Evolutionary conservation across 2,888 invertebrate genomes (phyloP).

Genomic region (Athalia circularis): DNA sequence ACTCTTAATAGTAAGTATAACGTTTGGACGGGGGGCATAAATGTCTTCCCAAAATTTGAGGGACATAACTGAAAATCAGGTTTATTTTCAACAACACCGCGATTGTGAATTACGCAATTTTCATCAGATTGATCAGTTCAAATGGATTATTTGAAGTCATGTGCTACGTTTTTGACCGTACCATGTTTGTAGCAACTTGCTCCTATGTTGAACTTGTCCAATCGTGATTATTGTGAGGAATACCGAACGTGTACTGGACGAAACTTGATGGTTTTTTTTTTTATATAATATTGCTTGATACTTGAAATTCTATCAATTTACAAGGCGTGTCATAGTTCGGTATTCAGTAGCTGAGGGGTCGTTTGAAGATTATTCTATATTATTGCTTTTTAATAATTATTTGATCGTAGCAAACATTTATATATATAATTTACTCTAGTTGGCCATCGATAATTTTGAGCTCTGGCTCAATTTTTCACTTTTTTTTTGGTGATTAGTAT

Average conservation of each 20-base stretch:
- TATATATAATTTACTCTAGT: slow-evolving; percentile 10
- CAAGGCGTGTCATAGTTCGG: slow-evolving; percentile 11
- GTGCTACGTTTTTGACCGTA: not conserved
- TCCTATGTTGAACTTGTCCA: not conserved
- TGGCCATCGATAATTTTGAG: not conserved
- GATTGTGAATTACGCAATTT: slow-evolving; percentile 15
- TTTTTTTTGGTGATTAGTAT: not conserved
- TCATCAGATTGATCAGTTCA: not conserved
- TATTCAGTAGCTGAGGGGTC: slow-evolving; percentile 11
- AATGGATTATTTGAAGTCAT: slow-evolving; percentile 1
- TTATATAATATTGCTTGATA: slow-evolving; percentile 6
- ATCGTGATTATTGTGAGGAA: slow-evolving; percentile 13
- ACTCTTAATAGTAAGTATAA: slow-evolving; percentile 20
- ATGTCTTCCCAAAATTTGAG: slow-evolving; percentile 13
- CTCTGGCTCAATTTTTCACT: not conserved
- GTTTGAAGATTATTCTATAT: slow-evolving; percentile 3
- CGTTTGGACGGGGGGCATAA: slow-evolving; percentile 38
- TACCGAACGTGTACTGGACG: not conserved
- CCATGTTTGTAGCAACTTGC: not conserved
- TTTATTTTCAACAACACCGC: not conserved
- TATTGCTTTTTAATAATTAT: slow-evolving; percentile 32
- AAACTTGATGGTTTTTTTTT: not conserved
- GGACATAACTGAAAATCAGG: slow-evolving; percentile 1
- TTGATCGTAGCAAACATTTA: slow-evolving; percentile 18
- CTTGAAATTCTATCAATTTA: slow-evolving; percentile 12